Base-by-base conservation (phyloP, 2,113 vertebrate genomes). In the Odocoileus virginianus region DNA sequence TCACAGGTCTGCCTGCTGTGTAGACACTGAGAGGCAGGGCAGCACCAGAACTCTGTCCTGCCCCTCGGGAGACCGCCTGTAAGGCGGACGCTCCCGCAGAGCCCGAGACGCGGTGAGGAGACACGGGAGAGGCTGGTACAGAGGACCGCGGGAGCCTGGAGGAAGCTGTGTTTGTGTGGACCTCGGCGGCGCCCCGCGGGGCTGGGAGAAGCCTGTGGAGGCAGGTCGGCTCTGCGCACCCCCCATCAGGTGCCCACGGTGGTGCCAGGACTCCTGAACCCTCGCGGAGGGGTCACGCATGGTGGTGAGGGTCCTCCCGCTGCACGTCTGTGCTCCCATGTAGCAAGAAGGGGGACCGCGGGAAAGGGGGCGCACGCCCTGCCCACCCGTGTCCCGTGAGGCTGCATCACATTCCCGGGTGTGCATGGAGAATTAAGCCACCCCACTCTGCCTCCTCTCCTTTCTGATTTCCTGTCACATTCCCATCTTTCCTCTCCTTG, bases 21-120 rank as follows among this genome's bases (percentile, higher is more conserved):
- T 17, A 58, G 28, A 43, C 30, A 17, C 17, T n/a, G 2, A 23
- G 64, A 61, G 12, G 9, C 1, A 0, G 25, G 57, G 5, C 11
- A 1, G 36, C 36, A 1, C 36, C 3, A 0, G 71, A 43, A 40
- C 13, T n/a, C 14, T 2, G 2, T 76, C 30, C 14, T 43, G n/a
- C 12, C 47, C 78, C 58, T n/a, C 11, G 17, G 40, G 60, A 87
- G 78, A 40, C 67, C 23, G 5, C 19, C n/a, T 74, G 19, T 36
- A 74, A 12, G 67, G 67, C 0, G 4, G n/a, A 3, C 0, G 5
- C n/a, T 74, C 10, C 67, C 12, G 67, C 12, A 74, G n/a, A 74
- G 10, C 67, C 67, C n/a, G 10, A 71, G 67, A 40, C 19, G 0
- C 2, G 0, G 10, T 11, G 33, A 71, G n/a, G 47, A n/a, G 45